Evolutionary conservation across 2,888 invertebrate species (phyloP), one percentile per base, ranked within the genome.

Genomic region (Chirona hameri): DNA sequence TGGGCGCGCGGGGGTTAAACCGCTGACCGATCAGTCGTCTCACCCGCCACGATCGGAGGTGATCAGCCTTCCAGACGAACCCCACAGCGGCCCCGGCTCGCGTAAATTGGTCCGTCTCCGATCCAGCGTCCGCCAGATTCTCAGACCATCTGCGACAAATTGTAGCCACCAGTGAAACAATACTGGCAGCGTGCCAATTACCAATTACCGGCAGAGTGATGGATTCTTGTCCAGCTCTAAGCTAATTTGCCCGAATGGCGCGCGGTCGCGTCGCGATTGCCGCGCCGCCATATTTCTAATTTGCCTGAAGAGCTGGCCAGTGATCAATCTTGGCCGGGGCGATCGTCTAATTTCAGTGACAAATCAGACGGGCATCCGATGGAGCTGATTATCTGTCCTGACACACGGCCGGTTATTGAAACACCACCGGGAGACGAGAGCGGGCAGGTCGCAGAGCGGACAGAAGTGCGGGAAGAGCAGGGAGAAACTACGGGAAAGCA

Each of bases 141-240:
- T 65, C 65, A 24, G n/a, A 27, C 57, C 65, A 65, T 9, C 65
- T 65, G n/a, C 65, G 65, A 65, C 65, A 65, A 65, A 65, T 65
- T 65, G 65, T 65, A 65, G 65, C n/a, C 65, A 65, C 65, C 24
- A 65, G 65, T 65, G 65, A 65, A 65, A 65, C 65, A 65, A 65
- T 65, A 27, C 65, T 65, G n/a, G n/a, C 65, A 12, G n/a, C n/a
- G 65, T 65, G 65, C 65, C 65, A 65, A 65, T 65, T 65, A 65
- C 65, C 65, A 65, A 65, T 65, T 65, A 65, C 65, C 27, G 27
- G 27, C 65, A n/a, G n/a, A 24, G 65, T 65, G 65, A 65, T 65
- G 65, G 65, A 65, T 65, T 65, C 27, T 5, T 27, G 65, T 65
- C 65, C 65, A 65, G 65, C 65, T n/a, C 65, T 65, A 65, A 65